Conservation (phyloP, 2,888 invertebrate species). For the Cabera pusaria region DNA sequence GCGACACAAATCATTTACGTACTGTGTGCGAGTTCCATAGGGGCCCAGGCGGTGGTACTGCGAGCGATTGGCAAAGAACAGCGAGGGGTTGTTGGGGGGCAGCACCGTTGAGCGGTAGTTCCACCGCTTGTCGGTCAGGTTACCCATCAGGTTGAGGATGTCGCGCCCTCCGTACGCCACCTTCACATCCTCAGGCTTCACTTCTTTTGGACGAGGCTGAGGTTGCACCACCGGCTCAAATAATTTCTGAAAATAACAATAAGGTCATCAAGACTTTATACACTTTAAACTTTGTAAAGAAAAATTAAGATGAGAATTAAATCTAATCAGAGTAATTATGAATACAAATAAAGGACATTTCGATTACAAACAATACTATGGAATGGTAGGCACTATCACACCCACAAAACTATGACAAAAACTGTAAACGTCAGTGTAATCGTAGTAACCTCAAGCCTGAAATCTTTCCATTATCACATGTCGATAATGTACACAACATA, state of each 20-base stretch:
- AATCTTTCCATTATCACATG: constrained; percentile 63
- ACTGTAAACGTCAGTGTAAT: constrained; percentile 1
- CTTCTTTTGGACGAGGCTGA: constrained; percentile 71
- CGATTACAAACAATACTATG: constrained; percentile 2
- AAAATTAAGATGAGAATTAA: no score
- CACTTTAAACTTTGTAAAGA: no score
- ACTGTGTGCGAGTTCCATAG: constrained; percentile 81
- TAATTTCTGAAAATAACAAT: constrained; percentile 61
- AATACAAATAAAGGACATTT: constrained; percentile 10
- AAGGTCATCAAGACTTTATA: no score
- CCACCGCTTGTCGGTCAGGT: constrained; percentile 81
- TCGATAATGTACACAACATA: constrained; percentile 65
- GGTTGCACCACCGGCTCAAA: constrained; percentile 71
- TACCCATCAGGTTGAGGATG: constrained; percentile 83
- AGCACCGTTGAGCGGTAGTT: constrained; percentile 79
- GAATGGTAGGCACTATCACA: constrained; percentile 2
- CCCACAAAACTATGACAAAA: constrained; percentile 1
- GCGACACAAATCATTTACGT: constrained; percentile 80
- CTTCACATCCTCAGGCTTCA: constrained; percentile 63
- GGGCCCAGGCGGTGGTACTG: constrained; percentile 84
- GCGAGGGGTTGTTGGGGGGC: constrained; percentile 81
- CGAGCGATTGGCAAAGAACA: constrained; percentile 85
- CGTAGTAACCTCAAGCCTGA: constrained; percentile 29
- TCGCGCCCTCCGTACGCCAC: constrained; percentile 80
- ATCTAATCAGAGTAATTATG: constrained; percentile 13